Percentiles rank a stretch among this genome's conserved stretches.
phyloP scores from a whole-genome alignment of 2,797 vertebrate genomes.

The Hippoglossus hippoglossus region DNA sequence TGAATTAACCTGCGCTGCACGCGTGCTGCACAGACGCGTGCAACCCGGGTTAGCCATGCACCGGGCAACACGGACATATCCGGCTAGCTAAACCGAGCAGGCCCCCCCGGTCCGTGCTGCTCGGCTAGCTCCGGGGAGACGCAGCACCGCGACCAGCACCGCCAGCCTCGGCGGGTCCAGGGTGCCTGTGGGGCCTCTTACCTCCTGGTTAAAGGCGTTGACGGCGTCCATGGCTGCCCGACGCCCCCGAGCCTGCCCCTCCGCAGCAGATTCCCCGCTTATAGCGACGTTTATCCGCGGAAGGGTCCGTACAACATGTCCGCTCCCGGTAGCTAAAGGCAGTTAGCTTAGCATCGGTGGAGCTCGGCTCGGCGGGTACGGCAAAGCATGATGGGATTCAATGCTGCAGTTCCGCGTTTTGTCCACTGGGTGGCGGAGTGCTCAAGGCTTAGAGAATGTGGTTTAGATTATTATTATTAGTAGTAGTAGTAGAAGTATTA shows the following conservation, averaged over 20 bases:
- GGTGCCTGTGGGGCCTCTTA: conserved; percentile 54
- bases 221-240: conserved; percentile 86
- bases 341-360: conserved; percentile 75
- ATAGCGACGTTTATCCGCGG: conserved; percentile 68
- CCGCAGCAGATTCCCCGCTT: conserved; percentile 57
- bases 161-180: conserved; percentile 34
- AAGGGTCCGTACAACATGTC: conserved; percentile 86
- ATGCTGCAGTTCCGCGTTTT: conserved; percentile 13
- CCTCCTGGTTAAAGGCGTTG: conserved; percentile 89
- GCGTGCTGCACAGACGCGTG: background rate
- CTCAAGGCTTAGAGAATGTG: background rate
- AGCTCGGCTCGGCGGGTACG: conserved; percentile 72
- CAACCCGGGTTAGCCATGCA: background rate
- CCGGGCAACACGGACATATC: conserved; percentile 22
- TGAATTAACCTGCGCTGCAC: background rate
- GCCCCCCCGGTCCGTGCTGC: conserved; percentile 44
- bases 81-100: conserved; percentile 38
- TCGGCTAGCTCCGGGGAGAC: conserved; percentile 49
- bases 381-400: conserved; percentile 82
- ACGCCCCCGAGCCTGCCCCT: conserved; percentile 41
- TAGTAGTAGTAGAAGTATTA: too few species aligned
- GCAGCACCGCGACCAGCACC: conserved; percentile 57
- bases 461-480: too few species aligned
- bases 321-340: conserved; percentile 78
- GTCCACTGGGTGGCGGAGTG: conserved; percentile 52